Evolutionary conservation across 2,888 invertebrate species (phyloP).

Genomic region (Yponomeuta cagnagella): DNA sequence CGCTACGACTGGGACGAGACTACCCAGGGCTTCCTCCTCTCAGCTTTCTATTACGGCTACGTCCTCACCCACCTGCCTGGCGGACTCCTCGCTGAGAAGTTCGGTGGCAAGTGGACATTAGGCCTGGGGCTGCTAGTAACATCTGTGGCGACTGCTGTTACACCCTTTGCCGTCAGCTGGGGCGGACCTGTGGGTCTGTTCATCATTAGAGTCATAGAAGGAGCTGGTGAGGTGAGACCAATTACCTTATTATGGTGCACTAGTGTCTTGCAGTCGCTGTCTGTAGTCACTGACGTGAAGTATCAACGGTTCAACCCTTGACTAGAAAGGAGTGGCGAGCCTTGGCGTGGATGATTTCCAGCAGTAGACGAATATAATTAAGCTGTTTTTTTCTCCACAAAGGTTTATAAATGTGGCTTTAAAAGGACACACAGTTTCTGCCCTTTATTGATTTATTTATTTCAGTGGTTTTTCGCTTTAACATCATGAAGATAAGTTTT

Average conservation of each 20-base stretch:
- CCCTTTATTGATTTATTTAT: too few relatives aligned
- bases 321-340: too few relatives aligned
- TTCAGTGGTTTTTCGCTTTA: too few relatives aligned
- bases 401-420: too few relatives aligned
- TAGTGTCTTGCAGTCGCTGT: too few relatives aligned
- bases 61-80: slow-evolving; percentile 89
- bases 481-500: too few relatives aligned
- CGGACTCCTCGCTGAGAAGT: slow-evolving; percentile 85
- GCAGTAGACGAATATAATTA: too few relatives aligned
- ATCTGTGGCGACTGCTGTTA: slow-evolving; percentile 84
- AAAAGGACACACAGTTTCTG: too few relatives aligned
- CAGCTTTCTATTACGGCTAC: slow-evolving; percentile 91
- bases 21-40: slow-evolving; percentile 83
- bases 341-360: too few relatives aligned
- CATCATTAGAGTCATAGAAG: slow-evolving; percentile 67
- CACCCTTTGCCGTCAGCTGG: slow-evolving; percentile 80
- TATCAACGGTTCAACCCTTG: too few relatives aligned
- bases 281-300: too few relatives aligned
- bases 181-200: slow-evolving; percentile 75
- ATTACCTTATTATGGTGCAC: not conserved
- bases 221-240: slow-evolving; percentile 78
- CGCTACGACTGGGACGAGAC: slow-evolving; percentile 81
- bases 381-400: too few relatives aligned
- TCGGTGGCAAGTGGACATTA: slow-evolving; percentile 89
- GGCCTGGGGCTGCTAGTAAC: slow-evolving; percentile 86